A percentile compares a stretch with the other conserved stretches of the same genome.
Evolutionary conservation across 2,888 invertebrate species (phyloP).

Genomic region (Ophion slaviceki): DNA sequence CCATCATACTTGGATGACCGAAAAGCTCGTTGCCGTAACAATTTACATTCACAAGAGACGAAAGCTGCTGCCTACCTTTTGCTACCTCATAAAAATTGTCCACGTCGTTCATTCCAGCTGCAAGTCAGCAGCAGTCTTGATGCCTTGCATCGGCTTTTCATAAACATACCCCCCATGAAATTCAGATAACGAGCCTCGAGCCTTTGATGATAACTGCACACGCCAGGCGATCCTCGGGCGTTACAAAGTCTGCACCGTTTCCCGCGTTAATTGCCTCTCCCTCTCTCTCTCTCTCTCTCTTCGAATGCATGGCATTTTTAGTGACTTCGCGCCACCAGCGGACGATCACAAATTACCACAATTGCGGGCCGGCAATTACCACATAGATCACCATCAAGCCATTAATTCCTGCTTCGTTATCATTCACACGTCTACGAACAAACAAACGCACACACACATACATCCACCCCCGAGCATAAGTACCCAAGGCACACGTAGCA

Average conservation of each 20-base stretch:
- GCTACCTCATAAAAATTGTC: not conserved
- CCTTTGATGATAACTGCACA: constrained; percentile 6
- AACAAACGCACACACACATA: not conserved
- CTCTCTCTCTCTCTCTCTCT: not conserved
- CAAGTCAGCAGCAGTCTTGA: not conserved
- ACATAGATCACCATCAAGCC: constrained; percentile 20
- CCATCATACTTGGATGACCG: not conserved
- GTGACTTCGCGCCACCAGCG: not conserved
- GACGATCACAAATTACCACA: not conserved
- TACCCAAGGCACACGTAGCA: not conserved
- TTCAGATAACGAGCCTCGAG: not conserved
- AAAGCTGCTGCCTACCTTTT: not conserved
- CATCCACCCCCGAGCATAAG: not conserved
- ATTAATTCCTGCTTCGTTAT: constrained; percentile 39
- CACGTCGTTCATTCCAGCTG: not conserved
- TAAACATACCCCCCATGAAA: not conserved
- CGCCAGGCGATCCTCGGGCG: not conserved
- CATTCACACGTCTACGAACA: not conserved
- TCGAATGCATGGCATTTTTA: constrained; percentile 27
- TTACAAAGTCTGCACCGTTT: constrained; percentile 8
- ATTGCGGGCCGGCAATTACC: constrained; percentile 12
- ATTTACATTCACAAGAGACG: not conserved
- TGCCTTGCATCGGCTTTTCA: not conserved
- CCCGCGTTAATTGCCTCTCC: not conserved
- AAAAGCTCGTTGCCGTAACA: not conserved